Evolutionary conservation across 2,113 vertebrate species (phyloP).

Genomic region (Lanius ludovicianus): DNA sequence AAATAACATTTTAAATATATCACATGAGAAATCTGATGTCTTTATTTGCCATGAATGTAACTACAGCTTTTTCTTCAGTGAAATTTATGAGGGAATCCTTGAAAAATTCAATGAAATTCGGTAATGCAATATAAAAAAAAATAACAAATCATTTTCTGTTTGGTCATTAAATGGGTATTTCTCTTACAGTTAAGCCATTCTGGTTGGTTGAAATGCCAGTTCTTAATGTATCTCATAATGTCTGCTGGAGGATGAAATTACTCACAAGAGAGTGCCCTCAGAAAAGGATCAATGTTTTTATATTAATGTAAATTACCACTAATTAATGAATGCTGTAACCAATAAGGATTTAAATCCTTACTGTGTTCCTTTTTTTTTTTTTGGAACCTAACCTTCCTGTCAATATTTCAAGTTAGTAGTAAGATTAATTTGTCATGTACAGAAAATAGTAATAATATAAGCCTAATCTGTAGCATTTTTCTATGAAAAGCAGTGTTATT

Average conservation of each 20-base stretch:
- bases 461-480: background rate
- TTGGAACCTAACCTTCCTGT: slow-evolving; percentile 1
- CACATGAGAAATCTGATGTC: background rate
- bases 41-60: background rate
- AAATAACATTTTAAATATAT: background rate
- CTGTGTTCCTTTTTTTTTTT: background rate
- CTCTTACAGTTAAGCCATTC: slow-evolving; percentile 28
- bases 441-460: slow-evolving; percentile 7
- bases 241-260: slow-evolving; percentile 65
- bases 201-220: slow-evolving; percentile 57
- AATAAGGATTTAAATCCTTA: slow-evolving; percentile 26
- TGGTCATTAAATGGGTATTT: slow-evolving; percentile 64
- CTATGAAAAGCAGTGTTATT: background rate
- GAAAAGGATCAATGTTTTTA: slow-evolving; percentile 67
- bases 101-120: slow-evolving; percentile 9
- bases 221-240: slow-evolving; percentile 63
- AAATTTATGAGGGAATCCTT: background rate
- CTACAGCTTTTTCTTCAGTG: background rate
- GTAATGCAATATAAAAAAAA: slow-evolving; percentile 30
- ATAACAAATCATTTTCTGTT: slow-evolving; percentile 33
- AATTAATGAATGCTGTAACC: slow-evolving; percentile 62
- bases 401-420: slow-evolving; percentile 23
- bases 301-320: slow-evolving; percentile 65
- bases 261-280: slow-evolving; percentile 38
- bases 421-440: background rate